These are phyloP conservation scores for Malacoctenus gilli DNA, from an alignment of 2,797 vertebrate species.

Conservation along the genomic window DNA sequence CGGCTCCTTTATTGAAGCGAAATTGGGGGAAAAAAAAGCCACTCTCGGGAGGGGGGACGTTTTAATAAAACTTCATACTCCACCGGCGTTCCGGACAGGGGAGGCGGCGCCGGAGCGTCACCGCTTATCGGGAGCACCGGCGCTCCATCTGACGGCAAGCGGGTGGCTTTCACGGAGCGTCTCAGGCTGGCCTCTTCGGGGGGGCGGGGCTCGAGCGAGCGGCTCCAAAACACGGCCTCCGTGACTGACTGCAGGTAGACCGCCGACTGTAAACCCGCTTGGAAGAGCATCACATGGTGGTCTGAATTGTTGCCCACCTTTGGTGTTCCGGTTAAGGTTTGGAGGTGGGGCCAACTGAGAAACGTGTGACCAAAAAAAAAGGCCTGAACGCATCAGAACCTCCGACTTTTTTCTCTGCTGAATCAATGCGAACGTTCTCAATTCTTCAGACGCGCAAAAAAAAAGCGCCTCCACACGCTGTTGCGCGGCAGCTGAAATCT, in stretches of 20 bases:
- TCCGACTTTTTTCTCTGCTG: too few relatives aligned
- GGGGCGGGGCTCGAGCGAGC: constrained; percentile 54
- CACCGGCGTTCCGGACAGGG: constrained; percentile 8
- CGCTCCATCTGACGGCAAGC: constrained; percentile 28
- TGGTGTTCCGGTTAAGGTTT: too few relatives aligned
- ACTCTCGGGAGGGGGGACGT: constrained; percentile 31
- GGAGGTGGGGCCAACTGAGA: too few relatives aligned
- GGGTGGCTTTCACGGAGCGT: constrained; percentile 50
- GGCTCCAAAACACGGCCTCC: constrained; percentile 67
- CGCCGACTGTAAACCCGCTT: constrained; percentile 51
- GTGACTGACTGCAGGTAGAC: constrained; percentile 67
- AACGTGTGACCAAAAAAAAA: too few relatives aligned
- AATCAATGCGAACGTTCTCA: too few relatives aligned
- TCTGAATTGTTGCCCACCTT: not conserved
- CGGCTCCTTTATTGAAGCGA: constrained; percentile 40
- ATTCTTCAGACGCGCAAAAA: too few relatives aligned
- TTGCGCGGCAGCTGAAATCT: not conserved
- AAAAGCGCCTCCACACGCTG: too few relatives aligned
- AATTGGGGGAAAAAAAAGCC: constrained; percentile 21
- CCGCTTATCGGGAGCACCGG: constrained; percentile 24
- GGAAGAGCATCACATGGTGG: not conserved
- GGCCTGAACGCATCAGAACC: too few relatives aligned
- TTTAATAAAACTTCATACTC: constrained; percentile 47
- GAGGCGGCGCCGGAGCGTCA: constrained; percentile 4
- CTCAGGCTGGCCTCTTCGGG: constrained; percentile 45